Evolutionary conservation across 92 coral and sea anemone genomes (phyloP).

Genomic region (Scolanthus callimorphus): DNA sequence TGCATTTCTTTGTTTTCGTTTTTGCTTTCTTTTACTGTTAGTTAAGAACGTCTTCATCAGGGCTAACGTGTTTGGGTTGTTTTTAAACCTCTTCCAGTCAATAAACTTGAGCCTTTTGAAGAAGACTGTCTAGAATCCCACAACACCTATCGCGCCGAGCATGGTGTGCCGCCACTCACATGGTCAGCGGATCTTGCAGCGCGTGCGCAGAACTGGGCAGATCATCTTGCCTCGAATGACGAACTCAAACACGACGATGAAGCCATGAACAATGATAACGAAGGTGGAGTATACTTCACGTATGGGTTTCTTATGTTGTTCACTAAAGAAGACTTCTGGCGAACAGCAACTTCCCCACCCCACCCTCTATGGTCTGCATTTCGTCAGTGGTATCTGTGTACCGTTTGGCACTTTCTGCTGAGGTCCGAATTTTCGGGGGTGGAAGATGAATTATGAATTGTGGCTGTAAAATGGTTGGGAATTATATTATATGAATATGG

Average conservation of each 20-base stretch:
- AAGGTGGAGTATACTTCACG: no score
- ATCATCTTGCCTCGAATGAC: slow-evolving; percentile 76
- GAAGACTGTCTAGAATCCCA: slow-evolving; percentile 93
- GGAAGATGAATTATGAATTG: no score
- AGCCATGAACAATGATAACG: slow-evolving; percentile 21
- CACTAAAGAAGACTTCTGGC: no score
- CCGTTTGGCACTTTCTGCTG: no score
- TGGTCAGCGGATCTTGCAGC: slow-evolving; percentile 85
- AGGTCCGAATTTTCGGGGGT: no score
- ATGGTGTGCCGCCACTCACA: slow-evolving; percentile 84
- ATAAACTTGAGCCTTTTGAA: slow-evolving; percentile 62
- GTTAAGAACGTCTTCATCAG: background rate
- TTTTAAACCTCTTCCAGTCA: no score
- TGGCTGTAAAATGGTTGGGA: no score
- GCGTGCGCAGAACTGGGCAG: slow-evolving; percentile 96
- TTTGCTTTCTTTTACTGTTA: background rate
- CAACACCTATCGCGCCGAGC: slow-evolving; percentile 78
- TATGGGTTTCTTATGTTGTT: no score
- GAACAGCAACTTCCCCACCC: no score
- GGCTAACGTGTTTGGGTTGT: background rate
- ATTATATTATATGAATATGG: no score
- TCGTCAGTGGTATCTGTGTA: no score
- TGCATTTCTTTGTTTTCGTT: background rate
- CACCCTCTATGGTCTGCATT: no score
- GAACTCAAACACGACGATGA: slow-evolving; percentile 65